Evolutionary conservation across 1,140 invertebrate species (phyloP).

Genomic region (Nymphalis io): DNA sequence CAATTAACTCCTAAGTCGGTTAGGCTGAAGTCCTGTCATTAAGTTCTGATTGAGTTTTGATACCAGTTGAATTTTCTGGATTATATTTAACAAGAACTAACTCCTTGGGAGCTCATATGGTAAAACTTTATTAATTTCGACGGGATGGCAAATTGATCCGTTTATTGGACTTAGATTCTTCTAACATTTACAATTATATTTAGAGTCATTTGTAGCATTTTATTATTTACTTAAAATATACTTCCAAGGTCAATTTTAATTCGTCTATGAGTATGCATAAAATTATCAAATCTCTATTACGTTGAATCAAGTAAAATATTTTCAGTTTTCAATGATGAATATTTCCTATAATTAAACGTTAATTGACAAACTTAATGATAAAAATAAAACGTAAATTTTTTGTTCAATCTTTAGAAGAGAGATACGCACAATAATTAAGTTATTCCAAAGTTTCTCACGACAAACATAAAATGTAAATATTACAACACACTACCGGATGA

Average conservation of each 20-base stretch:
- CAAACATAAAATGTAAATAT: slow-evolving; percentile 9
- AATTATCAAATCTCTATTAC: no score
- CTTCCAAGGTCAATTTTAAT: no score
- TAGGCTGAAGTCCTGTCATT: slow-evolving; percentile 35
- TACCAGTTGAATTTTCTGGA: slow-evolving; percentile 34
- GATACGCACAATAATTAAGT: neutral
- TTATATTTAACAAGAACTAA: slow-evolving; percentile 28
- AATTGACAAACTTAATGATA: no score
- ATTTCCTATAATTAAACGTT: no score
- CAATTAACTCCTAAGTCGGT: slow-evolving; percentile 32
- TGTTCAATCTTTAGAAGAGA: neutral
- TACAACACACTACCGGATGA: slow-evolving; percentile 4
- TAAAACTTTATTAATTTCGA: slow-evolving; percentile 30
- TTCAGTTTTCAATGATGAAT: no score
- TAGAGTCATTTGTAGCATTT: neutral
- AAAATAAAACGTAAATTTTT: no score
- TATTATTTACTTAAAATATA: no score
- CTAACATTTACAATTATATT: neutral
- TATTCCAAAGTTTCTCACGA: neutral
- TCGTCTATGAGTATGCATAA: no score
- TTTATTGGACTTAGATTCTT: slow-evolving; percentile 1
- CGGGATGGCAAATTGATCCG: neutral
- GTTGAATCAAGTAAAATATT: no score
- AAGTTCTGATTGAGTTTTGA: slow-evolving; percentile 43
- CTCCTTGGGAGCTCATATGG: slow-evolving; percentile 19